Base-by-base conservation (phyloP, 2,797 vertebrate genomes). In the Chloroceryle inda region DNA sequence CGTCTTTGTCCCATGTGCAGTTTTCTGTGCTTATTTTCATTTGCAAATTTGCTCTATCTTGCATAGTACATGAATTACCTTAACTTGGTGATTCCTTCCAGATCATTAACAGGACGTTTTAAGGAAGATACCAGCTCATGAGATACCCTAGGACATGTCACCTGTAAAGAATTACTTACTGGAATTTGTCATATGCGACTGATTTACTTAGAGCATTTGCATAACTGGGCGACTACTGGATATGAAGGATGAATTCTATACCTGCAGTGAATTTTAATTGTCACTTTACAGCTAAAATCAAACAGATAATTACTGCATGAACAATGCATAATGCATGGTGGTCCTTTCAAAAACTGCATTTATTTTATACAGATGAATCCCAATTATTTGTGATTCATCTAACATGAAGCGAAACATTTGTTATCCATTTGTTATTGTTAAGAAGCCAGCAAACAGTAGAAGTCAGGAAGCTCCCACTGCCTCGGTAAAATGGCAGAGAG, bases 401-500 rank as follows among this genome's bases (percentile, higher is more conserved):
- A 90, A 89, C 58, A 85, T 13, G 38, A 91, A 85, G 33, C 16
- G 73, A 77, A 89, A 81, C 82, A 89, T 96, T 91, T 94, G 79
- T 85, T 92, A 94, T 76, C 76, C 31, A 91, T 95, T 89, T 87
- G 33, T 80, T 77, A 80, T 63, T 89, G 61, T 80, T 88, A 78
- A 88, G 72, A 44, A 96, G 61, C 24, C 82, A 93, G 81, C 10
- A 33, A 95, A 88, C 37, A 88, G 76, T 42, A 89, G 64, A 94
- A 89, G 72, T 64, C 87, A 73, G 78, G 67, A 94, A 94, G 55
- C n/a, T 92, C 82, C 72, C 56, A 85, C 56, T 83, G 82, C 21
- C 61, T 94, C 4, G 2, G 50, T 50, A 78, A 93, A 95, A 92
- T 82, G 84, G 63, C 61, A 89, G 47, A 85, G 10, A 76, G 52